Evolutionary conservation across 1,140 invertebrate genomes (phyloP).

Genomic region (Leptinotarsa defecta): DNA sequence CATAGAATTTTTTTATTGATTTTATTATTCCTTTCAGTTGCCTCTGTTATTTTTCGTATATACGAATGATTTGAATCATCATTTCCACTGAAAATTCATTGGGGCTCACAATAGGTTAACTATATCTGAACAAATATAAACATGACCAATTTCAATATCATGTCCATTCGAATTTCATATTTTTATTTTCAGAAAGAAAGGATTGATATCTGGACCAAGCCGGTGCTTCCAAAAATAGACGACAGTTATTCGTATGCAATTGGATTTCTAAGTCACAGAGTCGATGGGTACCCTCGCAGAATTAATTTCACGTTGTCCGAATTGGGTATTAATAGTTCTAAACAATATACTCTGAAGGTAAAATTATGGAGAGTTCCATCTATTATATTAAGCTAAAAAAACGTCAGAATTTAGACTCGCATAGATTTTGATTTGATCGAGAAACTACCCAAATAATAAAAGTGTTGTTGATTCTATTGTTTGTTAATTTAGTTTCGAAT

Average conservation of each 20-base stretch:
- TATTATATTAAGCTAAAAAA: not conserved
- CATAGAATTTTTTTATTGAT: no score
- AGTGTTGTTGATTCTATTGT: not conserved
- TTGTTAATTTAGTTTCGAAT: not conserved
- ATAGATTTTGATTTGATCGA: no score
- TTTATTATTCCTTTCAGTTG: no score
- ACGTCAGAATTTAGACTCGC: not conserved
- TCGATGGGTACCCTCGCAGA: constrained; percentile 65
- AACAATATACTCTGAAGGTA: constrained; percentile 60
- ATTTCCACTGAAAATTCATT: no score
- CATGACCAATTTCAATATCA: no score
- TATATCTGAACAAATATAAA: no score
- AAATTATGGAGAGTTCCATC: not conserved
- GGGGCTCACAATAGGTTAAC: no score
- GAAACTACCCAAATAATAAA: not conserved
- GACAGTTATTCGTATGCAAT: constrained; percentile 60
- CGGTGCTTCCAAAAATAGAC: constrained; percentile 54
- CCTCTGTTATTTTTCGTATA: not conserved
- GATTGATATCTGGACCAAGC: constrained; percentile 60
- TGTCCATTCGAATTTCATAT: no score
- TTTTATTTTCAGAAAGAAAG: constrained; percentile 53
- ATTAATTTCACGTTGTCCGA: constrained; percentile 61
- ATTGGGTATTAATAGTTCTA: constrained; percentile 56
- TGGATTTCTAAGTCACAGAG: constrained; percentile 62
- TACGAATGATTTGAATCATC: no score